Conservation (phyloP, 2,797 vertebrate species). For the Schizopygopsis malacanthus region DNA sequence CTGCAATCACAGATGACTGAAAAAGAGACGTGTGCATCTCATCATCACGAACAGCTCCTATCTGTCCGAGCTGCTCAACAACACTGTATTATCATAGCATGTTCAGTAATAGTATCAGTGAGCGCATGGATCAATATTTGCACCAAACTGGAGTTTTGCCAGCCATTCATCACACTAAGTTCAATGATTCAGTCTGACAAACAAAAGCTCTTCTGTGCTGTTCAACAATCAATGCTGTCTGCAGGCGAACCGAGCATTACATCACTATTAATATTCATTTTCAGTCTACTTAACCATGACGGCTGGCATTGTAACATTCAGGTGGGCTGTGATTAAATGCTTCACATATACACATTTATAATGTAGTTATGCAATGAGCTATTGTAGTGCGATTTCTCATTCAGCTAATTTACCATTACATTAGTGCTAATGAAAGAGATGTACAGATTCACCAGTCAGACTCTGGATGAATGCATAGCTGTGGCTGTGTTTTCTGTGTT, state of each 20-base stretch:
- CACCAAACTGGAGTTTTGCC: conserved; percentile 30
- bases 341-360: neutral
- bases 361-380: neutral
- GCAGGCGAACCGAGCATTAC: neutral
- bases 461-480: too few relatives aligned
- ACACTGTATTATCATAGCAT: neutral
- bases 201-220: conserved; percentile 32
- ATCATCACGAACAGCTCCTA: neutral
- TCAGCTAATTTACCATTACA: conserved; percentile 7
- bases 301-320: neutral
- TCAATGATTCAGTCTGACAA: conserved; percentile 45
- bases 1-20: neutral
- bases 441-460: neutral
- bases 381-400: neutral
- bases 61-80: neutral
- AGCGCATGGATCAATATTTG: conserved; percentile 43
- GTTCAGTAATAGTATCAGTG: conserved; percentile 25
- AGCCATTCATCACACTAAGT: conserved; percentile 31
- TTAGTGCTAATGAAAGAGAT: conserved; percentile 5
- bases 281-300: neutral
- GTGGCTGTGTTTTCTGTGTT: too few relatives aligned
- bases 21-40: neutral
- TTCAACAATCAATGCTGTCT: conserved; percentile 30
- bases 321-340: neutral
- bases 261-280: neutral